A percentile compares a stretch with the other conserved stretches of the same genome.
Evolutionary conservation across 2,797 vertebrate species (phyloP).

Genomic region (Pseudochaenichthys georgianus): DNA sequence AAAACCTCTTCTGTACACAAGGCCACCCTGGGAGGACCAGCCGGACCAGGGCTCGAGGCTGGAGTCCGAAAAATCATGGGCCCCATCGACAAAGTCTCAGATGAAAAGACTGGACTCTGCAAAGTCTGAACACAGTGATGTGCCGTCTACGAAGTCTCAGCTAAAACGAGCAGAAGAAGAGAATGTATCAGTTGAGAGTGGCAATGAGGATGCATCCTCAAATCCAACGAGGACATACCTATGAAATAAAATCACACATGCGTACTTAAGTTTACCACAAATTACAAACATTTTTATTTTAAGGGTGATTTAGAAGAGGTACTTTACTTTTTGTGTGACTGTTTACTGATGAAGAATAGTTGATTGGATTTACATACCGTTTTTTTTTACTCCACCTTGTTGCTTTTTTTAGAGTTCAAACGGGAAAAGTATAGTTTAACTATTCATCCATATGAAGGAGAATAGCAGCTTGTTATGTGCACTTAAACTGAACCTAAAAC

Average conservation of each 20-base stretch:
- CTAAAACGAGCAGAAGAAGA: constrained; percentile 61
- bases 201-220: constrained; percentile 44
- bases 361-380: background rate
- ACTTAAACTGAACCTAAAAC: constrained; percentile 4
- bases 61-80: constrained; percentile 67
- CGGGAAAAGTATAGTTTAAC: background rate
- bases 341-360: constrained; percentile 4
- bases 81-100: constrained; percentile 76
- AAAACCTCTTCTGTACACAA: constrained; percentile 35
- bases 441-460: constrained; percentile 14
- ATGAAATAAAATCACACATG: constrained; percentile 34
- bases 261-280: background rate
- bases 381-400: background rate
- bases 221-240: constrained; percentile 78
- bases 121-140: constrained; percentile 67
- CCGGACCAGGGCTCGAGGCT: constrained; percentile 10
- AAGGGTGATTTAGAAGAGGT: constrained; percentile 2
- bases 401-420: constrained; percentile 15
- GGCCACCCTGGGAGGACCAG: constrained; percentile 34
- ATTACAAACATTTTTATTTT: background rate
- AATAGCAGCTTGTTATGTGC: background rate
- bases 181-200: constrained; percentile 23
- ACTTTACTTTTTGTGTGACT: constrained; percentile 16
- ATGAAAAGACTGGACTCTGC: constrained; percentile 54
- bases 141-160: constrained; percentile 75